phyloP scores from a whole-genome alignment of 2,797 vertebrate species.

The Hybognathus amarus region DNA sequence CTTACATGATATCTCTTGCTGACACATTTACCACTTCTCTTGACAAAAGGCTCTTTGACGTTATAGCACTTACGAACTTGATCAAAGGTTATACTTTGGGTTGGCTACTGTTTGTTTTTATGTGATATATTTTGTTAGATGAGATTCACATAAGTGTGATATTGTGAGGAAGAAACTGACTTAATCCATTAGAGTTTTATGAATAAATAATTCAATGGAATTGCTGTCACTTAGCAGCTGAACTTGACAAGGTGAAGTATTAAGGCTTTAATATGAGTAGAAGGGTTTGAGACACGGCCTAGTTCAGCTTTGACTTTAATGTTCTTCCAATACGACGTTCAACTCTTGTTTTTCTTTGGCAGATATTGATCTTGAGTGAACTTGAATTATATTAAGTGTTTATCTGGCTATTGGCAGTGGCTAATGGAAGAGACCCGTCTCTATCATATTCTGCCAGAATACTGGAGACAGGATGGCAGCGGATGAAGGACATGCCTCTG shows the following conservation, averaged over 20 bases:
- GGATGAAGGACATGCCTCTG: slow-evolving; percentile 56
- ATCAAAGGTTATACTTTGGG: neutral
- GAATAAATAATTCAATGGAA: slow-evolving; percentile 8
- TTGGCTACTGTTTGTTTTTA: neutral
- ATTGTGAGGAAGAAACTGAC: neutral
- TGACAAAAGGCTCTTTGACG: neutral
- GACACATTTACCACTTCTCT: neutral
- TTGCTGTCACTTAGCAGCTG: slow-evolving; percentile 8
- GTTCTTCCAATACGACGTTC: slow-evolving; percentile 8
- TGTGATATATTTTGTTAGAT: neutral
- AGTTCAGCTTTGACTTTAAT: slow-evolving; percentile 26
- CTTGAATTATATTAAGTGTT: slow-evolving; percentile 66
- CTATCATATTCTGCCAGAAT: slow-evolving; percentile 40
- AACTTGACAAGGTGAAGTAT: slow-evolving; percentile 35
- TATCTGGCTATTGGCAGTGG: slow-evolving; percentile 57
- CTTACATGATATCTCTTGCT: slow-evolving; percentile 5
- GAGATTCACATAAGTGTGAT: neutral
- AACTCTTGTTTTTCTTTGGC: slow-evolving; percentile 35
- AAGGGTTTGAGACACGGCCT: slow-evolving; percentile 7
- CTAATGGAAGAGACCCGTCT: slow-evolving; percentile 46
- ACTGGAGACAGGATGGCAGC: slow-evolving; percentile 32
- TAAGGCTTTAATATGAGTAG: slow-evolving; percentile 29
- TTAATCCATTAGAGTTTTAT: neutral
- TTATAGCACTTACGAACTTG: neutral
- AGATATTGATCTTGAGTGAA: slow-evolving; percentile 43